Evolutionary conservation across 2,888 invertebrate species (phyloP).

Genomic region (Drosophila rellima): DNA sequence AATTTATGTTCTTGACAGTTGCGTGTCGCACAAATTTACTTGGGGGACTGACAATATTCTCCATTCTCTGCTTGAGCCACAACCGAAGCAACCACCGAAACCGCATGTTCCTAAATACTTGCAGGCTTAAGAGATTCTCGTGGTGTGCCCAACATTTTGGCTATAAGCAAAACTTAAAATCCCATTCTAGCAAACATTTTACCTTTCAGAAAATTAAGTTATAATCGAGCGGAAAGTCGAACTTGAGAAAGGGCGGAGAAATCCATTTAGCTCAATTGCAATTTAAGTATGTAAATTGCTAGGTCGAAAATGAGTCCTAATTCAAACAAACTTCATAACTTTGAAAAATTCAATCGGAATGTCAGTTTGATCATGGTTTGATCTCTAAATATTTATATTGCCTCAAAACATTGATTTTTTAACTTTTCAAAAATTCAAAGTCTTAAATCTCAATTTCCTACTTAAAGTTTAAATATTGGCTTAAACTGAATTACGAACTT

Average conservation of each 20-base stretch:
- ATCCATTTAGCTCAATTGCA: background rate
- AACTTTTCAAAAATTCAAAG: too few relatives aligned
- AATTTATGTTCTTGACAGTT: slow-evolving; percentile 70
- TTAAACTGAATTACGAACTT: too few relatives aligned
- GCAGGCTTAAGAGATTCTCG: slow-evolving; percentile 17
- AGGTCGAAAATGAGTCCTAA: too few relatives aligned
- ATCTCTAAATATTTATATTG: too few relatives aligned
- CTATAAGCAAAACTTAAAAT: slow-evolving; percentile 1
- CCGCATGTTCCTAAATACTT: slow-evolving; percentile 32
- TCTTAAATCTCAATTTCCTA: too few relatives aligned
- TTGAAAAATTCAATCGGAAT: too few relatives aligned
- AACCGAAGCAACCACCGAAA: slow-evolving; percentile 17
- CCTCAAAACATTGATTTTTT: too few relatives aligned
- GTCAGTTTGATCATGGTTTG: too few relatives aligned
- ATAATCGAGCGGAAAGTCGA: background rate
- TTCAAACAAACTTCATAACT: too few relatives aligned
- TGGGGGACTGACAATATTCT: background rate
- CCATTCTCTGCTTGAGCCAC: background rate
- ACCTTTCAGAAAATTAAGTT: background rate
- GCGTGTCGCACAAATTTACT: slow-evolving; percentile 45
- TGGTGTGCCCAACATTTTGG: background rate
- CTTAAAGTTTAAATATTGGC: background rate
- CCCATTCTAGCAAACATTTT: background rate
- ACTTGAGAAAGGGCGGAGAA: background rate
- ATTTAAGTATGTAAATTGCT: slow-evolving; percentile 3